A percentile compares a stretch with the other conserved stretches of the same genome.
phyloP scores from a whole-genome alignment of 2,113 vertebrate genomes.

The Regulus satrapa region DNA sequence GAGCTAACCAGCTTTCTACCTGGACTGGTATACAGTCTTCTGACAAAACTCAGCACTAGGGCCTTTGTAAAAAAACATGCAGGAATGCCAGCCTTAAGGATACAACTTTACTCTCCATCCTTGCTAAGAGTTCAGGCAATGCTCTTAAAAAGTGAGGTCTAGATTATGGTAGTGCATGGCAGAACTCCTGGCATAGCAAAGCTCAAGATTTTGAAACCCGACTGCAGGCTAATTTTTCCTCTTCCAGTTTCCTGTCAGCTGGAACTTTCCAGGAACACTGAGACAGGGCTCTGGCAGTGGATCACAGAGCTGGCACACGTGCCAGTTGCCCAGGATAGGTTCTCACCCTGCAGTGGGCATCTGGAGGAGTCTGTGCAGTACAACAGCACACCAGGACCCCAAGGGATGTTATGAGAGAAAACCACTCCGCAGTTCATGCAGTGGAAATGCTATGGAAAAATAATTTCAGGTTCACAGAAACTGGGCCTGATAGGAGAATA shows the following conservation, averaged over 20 bases:
- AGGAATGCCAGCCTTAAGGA: not conserved
- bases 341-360: not conserved
- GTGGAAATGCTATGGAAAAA: not conserved
- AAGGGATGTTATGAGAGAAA: not conserved
- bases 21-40: not conserved
- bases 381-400: not conserved
- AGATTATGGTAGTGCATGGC: not conserved
- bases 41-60: not conserved
- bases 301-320: not conserved
- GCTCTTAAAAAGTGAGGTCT: not conserved
- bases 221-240: not conserved
- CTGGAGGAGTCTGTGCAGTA: not conserved
- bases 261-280: not conserved
- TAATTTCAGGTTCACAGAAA: not conserved
- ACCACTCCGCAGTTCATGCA: not conserved
- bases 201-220: not conserved
- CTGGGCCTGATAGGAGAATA: not conserved
- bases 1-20: not conserved
- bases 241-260: not conserved
- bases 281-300: not conserved
- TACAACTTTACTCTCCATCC: not conserved
- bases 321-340: not conserved
- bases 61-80: not conserved
- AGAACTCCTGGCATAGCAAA: not conserved
- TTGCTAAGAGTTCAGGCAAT: not conserved